Evolutionary conservation across 92 coral and sea anemone species (phyloP).

Genomic region (Zoanthus sansibaricus): DNA sequence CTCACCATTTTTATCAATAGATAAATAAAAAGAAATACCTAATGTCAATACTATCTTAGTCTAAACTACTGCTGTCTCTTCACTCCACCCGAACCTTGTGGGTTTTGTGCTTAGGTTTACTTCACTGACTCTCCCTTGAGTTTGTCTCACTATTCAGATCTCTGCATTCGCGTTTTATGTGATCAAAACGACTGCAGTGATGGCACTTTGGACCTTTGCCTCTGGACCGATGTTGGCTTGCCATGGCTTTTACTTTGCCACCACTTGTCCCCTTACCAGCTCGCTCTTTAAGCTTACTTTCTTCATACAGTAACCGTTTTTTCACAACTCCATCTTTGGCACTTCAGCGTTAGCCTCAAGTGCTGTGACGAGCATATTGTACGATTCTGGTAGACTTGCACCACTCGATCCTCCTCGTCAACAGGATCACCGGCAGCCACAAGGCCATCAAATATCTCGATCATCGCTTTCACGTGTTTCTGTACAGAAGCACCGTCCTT

Average conservation of each 20-base stretch:
- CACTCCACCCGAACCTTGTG: neutral
- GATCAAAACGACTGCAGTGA: conserved; percentile 57
- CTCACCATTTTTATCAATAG: too few relatives aligned
- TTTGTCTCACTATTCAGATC: conserved; percentile 3
- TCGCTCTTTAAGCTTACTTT: conserved; percentile 53
- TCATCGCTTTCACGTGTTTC: conserved; percentile 64
- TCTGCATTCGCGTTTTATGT: conserved; percentile 41
- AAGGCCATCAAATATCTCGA: conserved; percentile 55
- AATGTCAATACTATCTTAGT: neutral
- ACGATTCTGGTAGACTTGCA: conserved; percentile 68
- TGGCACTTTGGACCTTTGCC: conserved; percentile 54
- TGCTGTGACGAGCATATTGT: conserved; percentile 68
- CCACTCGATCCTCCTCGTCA: conserved; percentile 62
- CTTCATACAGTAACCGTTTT: conserved; percentile 71
- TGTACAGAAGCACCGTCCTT: conserved; percentile 58
- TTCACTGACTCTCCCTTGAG: conserved; percentile 19
- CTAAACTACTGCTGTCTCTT: conserved; percentile 58
- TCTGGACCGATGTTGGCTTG: conserved; percentile 36
- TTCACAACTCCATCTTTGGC: conserved; percentile 58
- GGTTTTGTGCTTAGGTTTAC: neutral
- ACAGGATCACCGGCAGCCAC: conserved; percentile 57
- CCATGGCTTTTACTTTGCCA: conserved; percentile 18
- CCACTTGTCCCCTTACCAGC: neutral
- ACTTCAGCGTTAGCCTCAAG: conserved; percentile 67
- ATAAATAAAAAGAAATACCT: too few relatives aligned